These are phyloP conservation scores for Cheilosia pagana DNA, from an alignment of 2,888 invertebrate species.

Conservation along the genomic window DNA sequence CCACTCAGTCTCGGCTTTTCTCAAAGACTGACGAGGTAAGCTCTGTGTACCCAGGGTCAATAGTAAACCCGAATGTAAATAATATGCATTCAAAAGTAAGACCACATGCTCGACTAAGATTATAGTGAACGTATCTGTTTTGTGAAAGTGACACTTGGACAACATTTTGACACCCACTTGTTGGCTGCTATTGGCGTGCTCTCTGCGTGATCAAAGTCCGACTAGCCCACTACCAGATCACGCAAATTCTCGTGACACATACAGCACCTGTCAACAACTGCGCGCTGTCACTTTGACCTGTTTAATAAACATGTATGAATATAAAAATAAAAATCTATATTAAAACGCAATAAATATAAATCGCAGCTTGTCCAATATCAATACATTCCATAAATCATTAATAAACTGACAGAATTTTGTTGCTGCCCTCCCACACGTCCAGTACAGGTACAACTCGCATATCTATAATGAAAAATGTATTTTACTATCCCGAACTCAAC, in stretches of 20 bases:
- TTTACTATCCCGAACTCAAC: conserved; percentile 44
- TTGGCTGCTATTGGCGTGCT: neutral
- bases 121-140: neutral
- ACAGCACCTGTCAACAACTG: conserved; percentile 34
- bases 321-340: conserved; percentile 45
- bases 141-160: conserved; percentile 13
- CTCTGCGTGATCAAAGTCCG: neutral
- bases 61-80: neutral
- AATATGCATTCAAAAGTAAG: neutral
- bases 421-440: conserved; percentile 40
- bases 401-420: conserved; percentile 44
- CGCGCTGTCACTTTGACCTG: conserved; percentile 33
- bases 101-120: neutral
- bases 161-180: neutral
- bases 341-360: conserved; percentile 44
- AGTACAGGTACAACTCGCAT: conserved; percentile 17
- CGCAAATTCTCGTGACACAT: conserved; percentile 23
- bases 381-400: conserved; percentile 55
- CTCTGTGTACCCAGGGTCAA: too few relatives aligned
- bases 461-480: conserved; percentile 56
- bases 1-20: too few relatives aligned
- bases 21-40: too few relatives aligned
- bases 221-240: neutral
- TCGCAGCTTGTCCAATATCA: conserved; percentile 29
- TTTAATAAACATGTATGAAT: conserved; percentile 30